These are phyloP conservation scores for Podargus strigoides DNA, from an alignment of 2,797 vertebrate species.

Conservation along the genomic window DNA sequence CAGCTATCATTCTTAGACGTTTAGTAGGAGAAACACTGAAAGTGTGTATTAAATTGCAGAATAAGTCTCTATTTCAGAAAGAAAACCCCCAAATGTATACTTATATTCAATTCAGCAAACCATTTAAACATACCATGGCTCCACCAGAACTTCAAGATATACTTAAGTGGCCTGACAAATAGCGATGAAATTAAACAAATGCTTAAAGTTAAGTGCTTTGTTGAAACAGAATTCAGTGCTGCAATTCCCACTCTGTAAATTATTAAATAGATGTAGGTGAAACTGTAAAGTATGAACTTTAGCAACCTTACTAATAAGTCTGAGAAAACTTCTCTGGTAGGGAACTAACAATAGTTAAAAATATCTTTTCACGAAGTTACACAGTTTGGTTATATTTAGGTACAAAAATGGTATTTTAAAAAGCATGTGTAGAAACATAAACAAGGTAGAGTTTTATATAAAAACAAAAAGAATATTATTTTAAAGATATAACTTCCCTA, in stretches of 20 bases:
- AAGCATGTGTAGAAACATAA: neutral
- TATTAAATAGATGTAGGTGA: conserved; percentile 43
- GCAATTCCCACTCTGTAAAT: conserved; percentile 44
- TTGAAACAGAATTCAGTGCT: conserved; percentile 28
- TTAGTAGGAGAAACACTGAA: neutral
- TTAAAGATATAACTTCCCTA: neutral
- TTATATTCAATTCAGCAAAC: neutral
- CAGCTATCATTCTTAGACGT: neutral
- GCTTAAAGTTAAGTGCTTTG: conserved; percentile 29
- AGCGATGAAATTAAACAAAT: conserved; percentile 28
- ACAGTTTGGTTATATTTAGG: neutral
- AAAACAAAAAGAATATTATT: neutral
- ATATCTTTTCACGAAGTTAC: neutral
- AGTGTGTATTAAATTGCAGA: neutral
- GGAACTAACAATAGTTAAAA: neutral
- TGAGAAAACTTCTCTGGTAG: neutral
- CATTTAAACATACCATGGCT: conserved; percentile 12
- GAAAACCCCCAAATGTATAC: accelerated
- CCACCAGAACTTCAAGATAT: conserved; percentile 17
- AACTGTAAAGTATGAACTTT: conserved; percentile 14
- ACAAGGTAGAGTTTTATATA: neutral
- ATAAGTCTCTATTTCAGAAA: neutral
- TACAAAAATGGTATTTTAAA: neutral
- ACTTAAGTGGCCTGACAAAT: conserved; percentile 27
- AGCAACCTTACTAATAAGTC: neutral